Conservation (phyloP, 2,797 vertebrate genomes). For the Siniperca scherzeri region DNA sequence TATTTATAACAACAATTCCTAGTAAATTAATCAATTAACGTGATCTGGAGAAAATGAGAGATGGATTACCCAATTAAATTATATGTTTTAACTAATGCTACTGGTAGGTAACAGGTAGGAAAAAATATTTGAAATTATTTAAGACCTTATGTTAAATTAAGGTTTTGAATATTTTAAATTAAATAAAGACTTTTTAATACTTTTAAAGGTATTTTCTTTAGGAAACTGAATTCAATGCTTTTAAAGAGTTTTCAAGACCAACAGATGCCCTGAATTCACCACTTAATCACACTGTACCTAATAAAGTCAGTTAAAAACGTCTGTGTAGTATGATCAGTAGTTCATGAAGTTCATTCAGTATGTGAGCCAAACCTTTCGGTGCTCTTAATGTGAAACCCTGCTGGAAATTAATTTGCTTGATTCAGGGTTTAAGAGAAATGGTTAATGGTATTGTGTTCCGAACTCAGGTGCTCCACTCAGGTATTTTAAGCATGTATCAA, state of each 20-base stretch:
- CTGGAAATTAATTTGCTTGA: slow-evolving; percentile 9
- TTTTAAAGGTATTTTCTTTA: neutral
- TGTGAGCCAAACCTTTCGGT: neutral
- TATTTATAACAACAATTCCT: neutral
- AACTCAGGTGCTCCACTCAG: slow-evolving; percentile 26
- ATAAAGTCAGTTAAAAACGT: neutral
- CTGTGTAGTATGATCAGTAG: neutral
- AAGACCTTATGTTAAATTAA: no score
- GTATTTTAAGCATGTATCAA: slow-evolving; percentile 61
- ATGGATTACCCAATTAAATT: neutral
- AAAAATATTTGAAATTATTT: neutral
- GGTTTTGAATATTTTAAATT: neutral
- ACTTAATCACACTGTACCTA: no score
- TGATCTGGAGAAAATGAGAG: neutral
- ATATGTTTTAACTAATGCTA: neutral
- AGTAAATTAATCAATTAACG: neutral
- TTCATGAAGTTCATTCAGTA: neutral
- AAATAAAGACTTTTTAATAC: neutral
- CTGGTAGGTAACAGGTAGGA: neutral
- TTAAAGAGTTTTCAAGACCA: neutral
- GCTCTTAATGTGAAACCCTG: slow-evolving; percentile 17
- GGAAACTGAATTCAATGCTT: neutral
- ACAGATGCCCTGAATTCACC: neutral
- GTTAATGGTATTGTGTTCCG: slow-evolving; percentile 56
- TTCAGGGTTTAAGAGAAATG: slow-evolving; percentile 7